Evolutionary conservation across 2,888 invertebrate species (phyloP).

Genomic region (Eristalis arbustorum): DNA sequence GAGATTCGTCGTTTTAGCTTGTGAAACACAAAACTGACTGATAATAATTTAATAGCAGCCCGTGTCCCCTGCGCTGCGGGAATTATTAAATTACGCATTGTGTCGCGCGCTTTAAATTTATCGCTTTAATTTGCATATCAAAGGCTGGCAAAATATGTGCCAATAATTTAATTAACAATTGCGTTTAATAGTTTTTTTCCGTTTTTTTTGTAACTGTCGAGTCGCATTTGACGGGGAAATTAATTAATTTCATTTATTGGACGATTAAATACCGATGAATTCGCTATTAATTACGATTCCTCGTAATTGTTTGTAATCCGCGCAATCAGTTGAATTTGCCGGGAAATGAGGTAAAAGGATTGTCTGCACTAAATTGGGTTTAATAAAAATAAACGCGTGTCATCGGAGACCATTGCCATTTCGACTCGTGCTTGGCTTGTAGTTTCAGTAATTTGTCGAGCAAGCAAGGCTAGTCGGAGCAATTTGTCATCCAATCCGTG

Average conservation of each 20-base stretch:
- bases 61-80: not conserved
- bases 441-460: not conserved
- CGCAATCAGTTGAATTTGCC: not conserved
- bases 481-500: no score
- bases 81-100: slow-evolving; percentile 8
- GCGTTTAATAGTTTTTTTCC: not conserved
- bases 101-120: slow-evolving; percentile 8
- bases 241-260: not conserved
- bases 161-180: slow-evolving; percentile 39
- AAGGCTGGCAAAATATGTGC: slow-evolving; percentile 27
- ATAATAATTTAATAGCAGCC: slow-evolving; percentile 21
- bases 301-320: not conserved
- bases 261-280: not conserved
- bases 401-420: no score
- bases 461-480: no score
- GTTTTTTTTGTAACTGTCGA: not conserved
- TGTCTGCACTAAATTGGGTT: no score
- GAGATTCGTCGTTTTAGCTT: slow-evolving; percentile 16
- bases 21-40: not conserved
- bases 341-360: no score
- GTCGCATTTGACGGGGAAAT: not conserved
- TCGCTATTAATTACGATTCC: not conserved
- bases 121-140: slow-evolving; percentile 43
- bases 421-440: no score
- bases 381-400: no score